A percentile compares a stretch with the other conserved stretches of the same genome.
These are phyloP conservation scores for Bedellia somnulentella DNA, from an alignment of 2,888 invertebrate species.

Conservation along the genomic window DNA sequence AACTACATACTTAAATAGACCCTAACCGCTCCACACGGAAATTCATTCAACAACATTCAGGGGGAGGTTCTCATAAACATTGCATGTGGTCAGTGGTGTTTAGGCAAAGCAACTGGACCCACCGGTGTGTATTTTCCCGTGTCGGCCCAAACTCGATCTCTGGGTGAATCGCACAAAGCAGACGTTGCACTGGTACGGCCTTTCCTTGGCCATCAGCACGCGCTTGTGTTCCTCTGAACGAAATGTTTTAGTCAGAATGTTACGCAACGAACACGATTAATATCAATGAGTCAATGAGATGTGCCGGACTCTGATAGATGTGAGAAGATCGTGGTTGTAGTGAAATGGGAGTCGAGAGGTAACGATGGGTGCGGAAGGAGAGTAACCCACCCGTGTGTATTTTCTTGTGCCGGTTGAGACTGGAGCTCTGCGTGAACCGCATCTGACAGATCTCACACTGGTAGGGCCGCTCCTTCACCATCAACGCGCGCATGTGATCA, in stretches of 20 bases:
- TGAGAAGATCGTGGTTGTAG: slow-evolving; percentile 14
- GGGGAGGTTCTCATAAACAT: slow-evolving; percentile 59
- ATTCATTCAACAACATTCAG: slow-evolving; percentile 33
- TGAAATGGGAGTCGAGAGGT: slow-evolving; percentile 10
- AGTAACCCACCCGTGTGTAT: slow-evolving; percentile 65
- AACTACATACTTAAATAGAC: slow-evolving; percentile 2
- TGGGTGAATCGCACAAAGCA: slow-evolving; percentile 69
- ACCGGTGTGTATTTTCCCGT: slow-evolving; percentile 67
- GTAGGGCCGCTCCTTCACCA: slow-evolving; percentile 63
- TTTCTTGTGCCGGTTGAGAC: slow-evolving; percentile 71
- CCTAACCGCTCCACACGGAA: slow-evolving; percentile 2
- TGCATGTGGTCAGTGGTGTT: too few species aligned
- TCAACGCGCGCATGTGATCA: slow-evolving; percentile 58
- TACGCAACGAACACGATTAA: background rate
- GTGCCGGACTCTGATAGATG: slow-evolving; percentile 1
- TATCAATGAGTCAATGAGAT: background rate
- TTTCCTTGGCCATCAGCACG: slow-evolving; percentile 49
- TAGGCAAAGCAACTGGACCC: slow-evolving; percentile 29
- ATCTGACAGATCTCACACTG: slow-evolving; percentile 70
- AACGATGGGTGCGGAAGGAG: slow-evolving; percentile 11
- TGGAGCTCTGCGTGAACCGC: slow-evolving; percentile 73
- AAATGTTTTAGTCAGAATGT: slow-evolving; percentile 31
- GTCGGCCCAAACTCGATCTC: slow-evolving; percentile 69
- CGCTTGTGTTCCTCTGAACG: slow-evolving; percentile 51
- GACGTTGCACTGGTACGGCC: slow-evolving; percentile 66